These are phyloP conservation scores for Meloidogyne exigua DNA, from an alignment of 1,140 invertebrate species.

Conservation along the genomic window DNA sequence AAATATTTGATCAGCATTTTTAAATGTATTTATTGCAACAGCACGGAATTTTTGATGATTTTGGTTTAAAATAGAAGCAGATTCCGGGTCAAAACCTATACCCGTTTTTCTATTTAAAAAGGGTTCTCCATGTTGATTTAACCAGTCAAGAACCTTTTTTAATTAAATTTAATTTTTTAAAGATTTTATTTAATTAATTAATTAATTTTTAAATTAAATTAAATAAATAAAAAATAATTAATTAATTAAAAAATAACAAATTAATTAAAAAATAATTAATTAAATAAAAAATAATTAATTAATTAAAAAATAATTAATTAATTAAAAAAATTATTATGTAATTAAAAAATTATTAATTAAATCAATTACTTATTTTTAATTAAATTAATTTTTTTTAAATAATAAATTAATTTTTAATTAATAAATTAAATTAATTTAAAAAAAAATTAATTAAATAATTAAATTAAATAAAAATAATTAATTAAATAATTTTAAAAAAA, in stretches of 20 bases:
- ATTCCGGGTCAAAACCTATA: conserved; percentile 78
- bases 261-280: not conserved
- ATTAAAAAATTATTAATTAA: too few relatives aligned
- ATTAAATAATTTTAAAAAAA: not conserved
- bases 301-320: not conserved
- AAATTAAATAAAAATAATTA: not conserved
- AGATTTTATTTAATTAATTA: not conserved
- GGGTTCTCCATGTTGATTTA: conserved; percentile 96
- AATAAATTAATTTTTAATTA: too few relatives aligned
- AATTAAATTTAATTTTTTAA: too few relatives aligned
- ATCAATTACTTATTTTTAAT: too few relatives aligned
- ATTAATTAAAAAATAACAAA: too few relatives aligned
- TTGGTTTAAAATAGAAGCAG: conserved; percentile 18
- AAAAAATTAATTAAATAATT: not conserved
- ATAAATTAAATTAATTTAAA: too few relatives aligned
- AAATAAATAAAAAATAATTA: too few relatives aligned
- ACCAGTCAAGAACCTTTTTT: conserved; percentile 84
- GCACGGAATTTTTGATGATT: conserved; percentile 53
- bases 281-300: too few relatives aligned
- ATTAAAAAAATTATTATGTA: too few relatives aligned
- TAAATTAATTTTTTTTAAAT: too few relatives aligned
- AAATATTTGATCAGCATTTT: conserved; percentile 93
- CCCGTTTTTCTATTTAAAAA: conserved; percentile 93
- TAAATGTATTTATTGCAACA: conserved; percentile 81
- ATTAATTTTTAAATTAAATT: too few relatives aligned